Conservation (phyloP, 2,113 vertebrate species). For the Trematocara marginatum region DNA sequence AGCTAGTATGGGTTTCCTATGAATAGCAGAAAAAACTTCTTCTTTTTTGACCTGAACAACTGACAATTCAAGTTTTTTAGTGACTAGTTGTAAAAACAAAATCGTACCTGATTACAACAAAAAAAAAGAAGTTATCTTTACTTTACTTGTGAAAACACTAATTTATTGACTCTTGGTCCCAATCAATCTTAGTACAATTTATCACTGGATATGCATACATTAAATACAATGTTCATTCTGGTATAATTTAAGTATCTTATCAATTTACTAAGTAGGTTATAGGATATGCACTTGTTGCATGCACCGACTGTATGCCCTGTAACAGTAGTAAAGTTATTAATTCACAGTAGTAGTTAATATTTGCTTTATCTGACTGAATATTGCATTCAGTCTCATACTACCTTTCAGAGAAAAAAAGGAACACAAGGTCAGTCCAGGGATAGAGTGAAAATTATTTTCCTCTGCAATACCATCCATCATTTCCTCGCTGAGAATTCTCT, state of each 20-base stretch:
- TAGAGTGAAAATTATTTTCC: neutral
- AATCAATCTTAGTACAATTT: neutral
- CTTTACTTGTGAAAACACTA: neutral
- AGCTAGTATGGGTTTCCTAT: slow-evolving; percentile 1
- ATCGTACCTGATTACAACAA: neutral
- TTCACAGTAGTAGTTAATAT: neutral
- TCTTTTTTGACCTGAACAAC: neutral
- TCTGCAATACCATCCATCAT: neutral
- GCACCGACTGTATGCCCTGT: neutral
- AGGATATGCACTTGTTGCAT: neutral
- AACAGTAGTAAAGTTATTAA: neutral
- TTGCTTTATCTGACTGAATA: neutral
- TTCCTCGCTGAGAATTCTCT: neutral
- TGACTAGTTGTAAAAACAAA: neutral
- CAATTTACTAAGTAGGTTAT: neutral
- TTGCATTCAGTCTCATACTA: neutral
- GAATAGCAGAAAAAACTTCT: neutral
- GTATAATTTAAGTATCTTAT: neutral
- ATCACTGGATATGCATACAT: neutral
- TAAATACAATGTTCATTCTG: neutral
- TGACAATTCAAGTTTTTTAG: neutral
- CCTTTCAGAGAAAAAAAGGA: neutral
- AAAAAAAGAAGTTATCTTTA: neutral
- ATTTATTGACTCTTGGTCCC: neutral
- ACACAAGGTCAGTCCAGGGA: neutral